A percentile compares a stretch with the other conserved stretches of the same genome.
Evolutionary conservation across 1,140 invertebrate species (phyloP).

Genomic region (Caenorhabditis tropicalis): DNA sequence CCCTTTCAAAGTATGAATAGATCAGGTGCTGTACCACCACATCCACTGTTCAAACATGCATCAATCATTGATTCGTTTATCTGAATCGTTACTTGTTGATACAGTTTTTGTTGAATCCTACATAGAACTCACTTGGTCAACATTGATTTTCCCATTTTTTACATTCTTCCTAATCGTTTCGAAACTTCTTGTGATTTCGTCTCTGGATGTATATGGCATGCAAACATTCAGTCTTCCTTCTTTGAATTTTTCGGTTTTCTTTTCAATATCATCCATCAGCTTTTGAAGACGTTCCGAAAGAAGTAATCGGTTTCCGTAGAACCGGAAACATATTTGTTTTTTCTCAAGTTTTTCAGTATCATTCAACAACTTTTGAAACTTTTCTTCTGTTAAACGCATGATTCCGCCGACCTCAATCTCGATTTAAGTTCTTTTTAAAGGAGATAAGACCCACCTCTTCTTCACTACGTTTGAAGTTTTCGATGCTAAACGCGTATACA

Average conservation of each 20-base stretch:
- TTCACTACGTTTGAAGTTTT: constrained; percentile 92
- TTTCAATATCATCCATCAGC: constrained; percentile 82
- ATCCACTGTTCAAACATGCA: constrained; percentile 81
- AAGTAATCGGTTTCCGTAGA: constrained; percentile 86
- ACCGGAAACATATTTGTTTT: constrained; percentile 84
- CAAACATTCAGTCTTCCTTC: constrained; percentile 76
- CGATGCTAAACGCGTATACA: constrained; percentile 98
- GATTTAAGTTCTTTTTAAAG: not conserved
- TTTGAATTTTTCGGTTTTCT: constrained; percentile 71
- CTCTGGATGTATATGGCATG: constrained; percentile 75
- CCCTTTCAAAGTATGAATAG: too few species aligned
- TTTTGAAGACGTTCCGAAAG: constrained; percentile 82
- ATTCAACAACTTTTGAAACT: constrained; percentile 78
- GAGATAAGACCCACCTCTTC: constrained; percentile 83
- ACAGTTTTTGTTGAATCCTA: not conserved
- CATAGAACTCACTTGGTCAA: constrained; percentile 24
- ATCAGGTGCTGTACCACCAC: constrained; percentile 81
- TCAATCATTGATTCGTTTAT: constrained; percentile 83
- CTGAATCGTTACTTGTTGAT: constrained; percentile 75
- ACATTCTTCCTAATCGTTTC: constrained; percentile 72
- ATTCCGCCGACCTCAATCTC: constrained; percentile 82
- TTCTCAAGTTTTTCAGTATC: constrained; percentile 83
- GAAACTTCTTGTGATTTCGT: constrained; percentile 75
- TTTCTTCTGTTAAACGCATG: constrained; percentile 86
- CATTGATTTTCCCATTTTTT: constrained; percentile 37